Evolutionary conservation across 30 jellyfish, hydroid and myxozoan genomes (phyloP).

Genomic region (Mastigias papua): DNA sequence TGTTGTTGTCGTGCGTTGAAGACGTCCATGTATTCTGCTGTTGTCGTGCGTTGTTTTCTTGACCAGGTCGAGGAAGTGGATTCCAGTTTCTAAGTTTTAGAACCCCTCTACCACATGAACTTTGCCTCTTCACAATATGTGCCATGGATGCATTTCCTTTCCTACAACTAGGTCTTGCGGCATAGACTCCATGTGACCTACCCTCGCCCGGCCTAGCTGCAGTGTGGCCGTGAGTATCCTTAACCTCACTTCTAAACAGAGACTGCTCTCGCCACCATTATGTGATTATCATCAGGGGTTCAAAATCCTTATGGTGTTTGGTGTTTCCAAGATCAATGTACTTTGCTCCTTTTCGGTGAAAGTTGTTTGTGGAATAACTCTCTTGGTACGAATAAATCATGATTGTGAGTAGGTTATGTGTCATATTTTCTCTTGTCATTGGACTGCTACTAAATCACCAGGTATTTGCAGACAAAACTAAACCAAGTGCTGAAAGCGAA

Average conservation of each 20-base stretch:
- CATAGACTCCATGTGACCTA: background rate
- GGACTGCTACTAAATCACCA: background rate
- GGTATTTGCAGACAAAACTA: background rate
- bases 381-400: too few relatives aligned
- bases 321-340: too few relatives aligned
- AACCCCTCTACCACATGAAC: slow-evolving; percentile 93
- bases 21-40: background rate
- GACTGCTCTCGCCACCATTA: background rate
- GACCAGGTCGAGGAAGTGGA: slow-evolving; percentile 91
- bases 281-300: background rate
- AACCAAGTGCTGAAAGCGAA: background rate
- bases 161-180: background rate
- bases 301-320: background rate
- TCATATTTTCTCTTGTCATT: too few relatives aligned
- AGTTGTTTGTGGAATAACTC: too few relatives aligned
- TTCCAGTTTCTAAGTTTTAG: slow-evolving; percentile 72
- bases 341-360: too few relatives aligned
- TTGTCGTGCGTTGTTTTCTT: background rate
- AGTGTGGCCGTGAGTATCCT: too few relatives aligned
- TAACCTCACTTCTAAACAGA: background rate
- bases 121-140: background rate
- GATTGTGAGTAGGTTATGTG: too few relatives aligned
- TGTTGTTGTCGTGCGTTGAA: background rate
- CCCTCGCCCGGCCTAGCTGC: too few relatives aligned
- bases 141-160: background rate